Evolutionary conservation across 2,113 vertebrate genomes (phyloP), one percentile per base, ranked within the genome.

Genomic region (Limanda limanda): DNA sequence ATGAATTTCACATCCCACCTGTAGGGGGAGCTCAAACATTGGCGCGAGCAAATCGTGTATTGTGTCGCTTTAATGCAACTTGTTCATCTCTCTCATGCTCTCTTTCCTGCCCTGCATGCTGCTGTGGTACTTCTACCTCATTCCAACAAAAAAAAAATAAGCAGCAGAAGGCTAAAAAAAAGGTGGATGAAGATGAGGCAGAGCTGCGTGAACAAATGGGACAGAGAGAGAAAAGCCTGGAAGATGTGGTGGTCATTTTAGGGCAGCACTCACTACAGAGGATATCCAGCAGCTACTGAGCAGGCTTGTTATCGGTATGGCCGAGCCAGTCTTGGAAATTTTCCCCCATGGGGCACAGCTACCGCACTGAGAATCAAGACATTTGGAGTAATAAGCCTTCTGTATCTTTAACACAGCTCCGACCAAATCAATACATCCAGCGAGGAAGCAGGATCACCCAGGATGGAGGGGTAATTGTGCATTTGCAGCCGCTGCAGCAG

Each of bases 371-470:
- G 57, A 85, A 78, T 77, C 68, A 79, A 82, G 74, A 88, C 79
- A 83, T 79, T 74, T 83, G 23, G 61, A 68, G 78, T 64, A 84
- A 87, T 87, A 84, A 73, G 68, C 62, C 77, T 71, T 61, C 65
- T 74, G 73, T 76, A 74, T 86, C 79, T 82, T 87, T 83, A 84
- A 71, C 75, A 78, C 40, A 17, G 48, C 74, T 52, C 23, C 60
- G 70, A 59, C 57, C 55, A 75, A 82, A 87, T 89, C 87, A 78
- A 88, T 90, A 89, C 42, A 74, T 81, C 59, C 70, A 71, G 56
- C 15, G 21, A 73, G 59, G 52, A 74, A 61, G 72, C 76, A 82
- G 62, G 83, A 78, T 79, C 55, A 25, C 31, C 62, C 48, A 58
- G n/a, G 69, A 70, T 60, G 18, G 56, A 82, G 13, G 52, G 42